Evolutionary conservation across 92 coral and sea anemone genomes (phyloP).

Genomic region (Paramuricea clavata): DNA sequence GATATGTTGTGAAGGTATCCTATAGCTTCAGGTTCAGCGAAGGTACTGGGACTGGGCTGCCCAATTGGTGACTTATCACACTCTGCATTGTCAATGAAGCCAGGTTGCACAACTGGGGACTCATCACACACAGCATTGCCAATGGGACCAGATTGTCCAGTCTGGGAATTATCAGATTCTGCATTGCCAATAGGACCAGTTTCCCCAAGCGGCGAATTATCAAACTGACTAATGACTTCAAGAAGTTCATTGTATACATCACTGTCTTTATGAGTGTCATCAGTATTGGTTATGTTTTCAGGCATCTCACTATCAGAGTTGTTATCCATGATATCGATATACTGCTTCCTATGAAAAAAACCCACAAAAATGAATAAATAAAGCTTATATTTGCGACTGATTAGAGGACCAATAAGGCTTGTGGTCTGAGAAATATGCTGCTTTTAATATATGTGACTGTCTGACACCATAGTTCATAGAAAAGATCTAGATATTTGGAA

Average conservation of each 20-base stretch:
- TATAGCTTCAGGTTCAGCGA: background rate
- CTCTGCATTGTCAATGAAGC: background rate
- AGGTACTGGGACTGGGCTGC: background rate
- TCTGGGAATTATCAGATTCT: background rate
- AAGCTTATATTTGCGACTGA: too few species aligned
- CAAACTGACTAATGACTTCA: background rate
- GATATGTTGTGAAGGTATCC: slow-evolving; percentile 16
- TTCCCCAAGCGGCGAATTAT: background rate
- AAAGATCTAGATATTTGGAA: too few species aligned
- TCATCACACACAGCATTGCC: background rate
- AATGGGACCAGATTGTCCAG: background rate
- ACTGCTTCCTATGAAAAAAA: background rate
- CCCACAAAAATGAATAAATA: too few species aligned
- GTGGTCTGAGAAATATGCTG: too few species aligned
- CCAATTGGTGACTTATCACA: background rate
- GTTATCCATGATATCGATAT: background rate
- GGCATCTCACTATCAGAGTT: background rate
- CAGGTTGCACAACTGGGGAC: background rate
- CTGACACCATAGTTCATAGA: too few species aligned
- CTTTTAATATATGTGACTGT: too few species aligned
- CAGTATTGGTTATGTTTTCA: background rate
- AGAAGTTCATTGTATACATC: slow-evolving; percentile 5
- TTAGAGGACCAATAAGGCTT: too few species aligned
- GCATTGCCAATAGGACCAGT: background rate
- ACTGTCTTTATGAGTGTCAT: background rate